Conservation (phyloP, 1,140 invertebrate species). For the Drosophila athabasca region DNA sequence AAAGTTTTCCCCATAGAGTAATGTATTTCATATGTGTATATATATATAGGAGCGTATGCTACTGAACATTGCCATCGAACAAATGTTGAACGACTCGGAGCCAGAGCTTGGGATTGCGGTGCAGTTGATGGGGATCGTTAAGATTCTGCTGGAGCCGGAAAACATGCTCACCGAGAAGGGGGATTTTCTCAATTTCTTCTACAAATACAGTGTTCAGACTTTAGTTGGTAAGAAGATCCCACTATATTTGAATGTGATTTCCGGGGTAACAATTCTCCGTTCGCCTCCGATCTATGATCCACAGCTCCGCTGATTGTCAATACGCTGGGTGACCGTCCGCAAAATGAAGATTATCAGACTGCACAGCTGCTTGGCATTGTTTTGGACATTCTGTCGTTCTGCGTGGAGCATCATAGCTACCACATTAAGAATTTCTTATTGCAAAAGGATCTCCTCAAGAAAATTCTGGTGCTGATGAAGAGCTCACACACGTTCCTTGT, state of each 20-base stretch:
- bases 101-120: constrained; percentile 97
- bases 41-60: constrained; percentile 94
- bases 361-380: constrained; percentile 97
- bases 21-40: constrained; percentile 14
- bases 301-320: constrained; percentile 94
- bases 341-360: constrained; percentile 97
- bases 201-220: constrained; percentile 98
- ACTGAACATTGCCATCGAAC: constrained; percentile 98
- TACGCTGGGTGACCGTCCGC: constrained; percentile 93
- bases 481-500: constrained; percentile 99
- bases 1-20: neutral
- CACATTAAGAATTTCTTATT: constrained; percentile 99
- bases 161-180: constrained; percentile 99
- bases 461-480: constrained; percentile 98
- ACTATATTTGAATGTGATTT: no score
- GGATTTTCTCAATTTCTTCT: constrained; percentile 99
- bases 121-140: constrained; percentile 96
- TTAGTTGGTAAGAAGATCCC: constrained; percentile 89
- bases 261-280: no score
- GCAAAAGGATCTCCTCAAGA: constrained; percentile 96
- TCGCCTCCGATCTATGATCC: constrained; percentile 18
- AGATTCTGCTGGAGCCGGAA: constrained; percentile 98
- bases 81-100: constrained; percentile 94
- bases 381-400: constrained; percentile 98
- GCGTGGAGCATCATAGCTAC: constrained; percentile 99